A percentile compares a stretch with the other conserved stretches of the same genome.
Evolutionary conservation across 2,888 invertebrate genomes (phyloP).

Genomic region (Aspidapion aeneum): DNA sequence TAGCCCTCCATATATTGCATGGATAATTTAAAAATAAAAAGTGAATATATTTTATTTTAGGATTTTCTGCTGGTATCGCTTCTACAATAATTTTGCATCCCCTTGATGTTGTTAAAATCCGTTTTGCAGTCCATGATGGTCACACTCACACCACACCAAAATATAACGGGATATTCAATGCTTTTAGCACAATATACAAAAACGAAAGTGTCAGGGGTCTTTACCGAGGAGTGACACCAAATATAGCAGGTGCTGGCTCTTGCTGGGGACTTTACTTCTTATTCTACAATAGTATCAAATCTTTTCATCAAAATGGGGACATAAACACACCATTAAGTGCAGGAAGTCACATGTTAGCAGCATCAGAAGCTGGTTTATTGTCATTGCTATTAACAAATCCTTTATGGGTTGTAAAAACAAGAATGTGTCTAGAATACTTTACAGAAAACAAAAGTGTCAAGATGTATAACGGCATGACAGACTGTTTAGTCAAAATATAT

Average conservation of each 20-base stretch:
- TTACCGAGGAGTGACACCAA: constrained; percentile 96
- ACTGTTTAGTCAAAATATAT: constrained; percentile 88
- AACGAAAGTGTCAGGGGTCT: constrained; percentile 85
- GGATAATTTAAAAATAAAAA: too few species aligned
- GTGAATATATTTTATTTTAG: background rate
- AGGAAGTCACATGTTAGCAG: constrained; percentile 81
- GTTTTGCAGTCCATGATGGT: constrained; percentile 98
- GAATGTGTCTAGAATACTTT: constrained; percentile 90
- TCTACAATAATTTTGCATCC: constrained; percentile 94
- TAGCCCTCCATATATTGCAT: too few species aligned
- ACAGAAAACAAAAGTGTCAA: constrained; percentile 10
- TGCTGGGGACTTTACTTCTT: constrained; percentile 99
- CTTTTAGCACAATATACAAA: constrained; percentile 78
- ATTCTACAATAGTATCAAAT: constrained; percentile 91
- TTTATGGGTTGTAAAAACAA: constrained; percentile 98
- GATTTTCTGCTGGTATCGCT: constrained; percentile 80
- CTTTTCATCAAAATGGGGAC: constrained; percentile 83
- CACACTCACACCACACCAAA: constrained; percentile 71
- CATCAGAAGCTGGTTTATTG: constrained; percentile 83
- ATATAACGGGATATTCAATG: constrained; percentile 79
- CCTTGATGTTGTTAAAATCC: constrained; percentile 95
- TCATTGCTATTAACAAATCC: constrained; percentile 94
- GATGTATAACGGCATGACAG: constrained; percentile 82
- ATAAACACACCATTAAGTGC: constrained; percentile 76
- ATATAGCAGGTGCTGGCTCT: constrained; percentile 92